These are phyloP conservation scores for Dioctria rufipes DNA, from an alignment of 2,888 invertebrate species.

Conservation along the genomic window DNA sequence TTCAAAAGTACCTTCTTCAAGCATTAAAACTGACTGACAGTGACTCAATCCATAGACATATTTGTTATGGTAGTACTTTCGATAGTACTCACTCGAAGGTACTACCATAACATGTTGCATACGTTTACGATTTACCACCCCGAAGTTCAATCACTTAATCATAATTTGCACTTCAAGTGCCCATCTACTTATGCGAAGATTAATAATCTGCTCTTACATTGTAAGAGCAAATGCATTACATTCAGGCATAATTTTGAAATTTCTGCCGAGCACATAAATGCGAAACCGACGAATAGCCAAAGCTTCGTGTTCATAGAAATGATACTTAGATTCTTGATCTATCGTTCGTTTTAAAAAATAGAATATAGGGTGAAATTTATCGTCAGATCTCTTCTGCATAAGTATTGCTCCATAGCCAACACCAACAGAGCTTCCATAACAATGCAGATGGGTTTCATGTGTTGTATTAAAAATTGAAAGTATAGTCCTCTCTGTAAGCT, in stretches of 20 bases:
- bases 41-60: too few species aligned
- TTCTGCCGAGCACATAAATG: conserved; percentile 61
- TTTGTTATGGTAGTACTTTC: too few species aligned
- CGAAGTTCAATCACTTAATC: conserved; percentile 60
- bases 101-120: conserved; percentile 65
- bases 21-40: too few species aligned
- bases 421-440: conserved; percentile 60
- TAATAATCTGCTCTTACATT: neutral
- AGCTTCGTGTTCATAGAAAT: conserved; percentile 64
- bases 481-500: neutral
- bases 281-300: conserved; percentile 62
- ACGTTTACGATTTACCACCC: conserved; percentile 43
- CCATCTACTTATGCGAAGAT: conserved; percentile 58
- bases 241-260: conserved; percentile 62
- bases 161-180: conserved; percentile 59
- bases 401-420: conserved; percentile 62
- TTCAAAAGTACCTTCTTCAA: too few species aligned
- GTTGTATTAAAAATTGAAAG: neutral
- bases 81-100: too few species aligned
- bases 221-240: conserved; percentile 58
- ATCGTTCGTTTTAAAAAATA: conserved; percentile 63
- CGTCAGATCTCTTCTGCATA: conserved; percentile 60
- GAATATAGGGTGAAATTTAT: conserved; percentile 63
- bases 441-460: conserved; percentile 56
- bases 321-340: conserved; percentile 61